Conservation (phyloP, 2,797 vertebrate genomes). For the Varecia variegata region DNA sequence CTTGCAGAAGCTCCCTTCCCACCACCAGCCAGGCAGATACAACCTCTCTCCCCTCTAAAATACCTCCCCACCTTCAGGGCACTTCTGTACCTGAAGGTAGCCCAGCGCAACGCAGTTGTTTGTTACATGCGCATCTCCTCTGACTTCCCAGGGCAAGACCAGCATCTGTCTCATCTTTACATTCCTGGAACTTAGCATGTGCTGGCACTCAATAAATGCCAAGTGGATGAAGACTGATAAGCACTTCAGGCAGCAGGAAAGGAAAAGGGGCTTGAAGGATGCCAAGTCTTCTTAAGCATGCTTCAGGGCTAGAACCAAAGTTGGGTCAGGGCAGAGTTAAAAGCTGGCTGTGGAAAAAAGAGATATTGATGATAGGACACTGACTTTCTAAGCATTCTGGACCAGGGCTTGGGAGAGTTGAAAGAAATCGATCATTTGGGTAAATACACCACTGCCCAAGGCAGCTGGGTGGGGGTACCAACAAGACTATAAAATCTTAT, state of each 20-base stretch:
- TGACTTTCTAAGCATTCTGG: constrained; percentile 73
- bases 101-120: neutral
- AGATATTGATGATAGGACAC: neutral
- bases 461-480: constrained; percentile 60
- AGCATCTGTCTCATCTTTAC: neutral
- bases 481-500: constrained; percentile 67
- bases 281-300: neutral
- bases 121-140: neutral
- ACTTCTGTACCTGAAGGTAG: no score
- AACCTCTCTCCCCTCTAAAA: neutral
- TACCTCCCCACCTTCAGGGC: neutral
- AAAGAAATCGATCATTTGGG: constrained; percentile 51
- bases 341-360: neutral
- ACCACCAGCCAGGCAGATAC: neutral
- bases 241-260: neutral
- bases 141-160: neutral
- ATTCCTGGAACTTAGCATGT: neutral
- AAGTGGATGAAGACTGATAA: neutral
- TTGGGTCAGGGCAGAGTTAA: neutral
- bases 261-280: neutral
- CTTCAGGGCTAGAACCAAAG: neutral
- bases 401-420: constrained; percentile 12
- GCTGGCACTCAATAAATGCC: neutral
- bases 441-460: constrained; percentile 61
- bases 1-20: neutral